Evolutionary conservation across 30 jellyfish, hydroid and myxozoan genomes (phyloP).

Genomic region (Clytia hemisphaerica): DNA sequence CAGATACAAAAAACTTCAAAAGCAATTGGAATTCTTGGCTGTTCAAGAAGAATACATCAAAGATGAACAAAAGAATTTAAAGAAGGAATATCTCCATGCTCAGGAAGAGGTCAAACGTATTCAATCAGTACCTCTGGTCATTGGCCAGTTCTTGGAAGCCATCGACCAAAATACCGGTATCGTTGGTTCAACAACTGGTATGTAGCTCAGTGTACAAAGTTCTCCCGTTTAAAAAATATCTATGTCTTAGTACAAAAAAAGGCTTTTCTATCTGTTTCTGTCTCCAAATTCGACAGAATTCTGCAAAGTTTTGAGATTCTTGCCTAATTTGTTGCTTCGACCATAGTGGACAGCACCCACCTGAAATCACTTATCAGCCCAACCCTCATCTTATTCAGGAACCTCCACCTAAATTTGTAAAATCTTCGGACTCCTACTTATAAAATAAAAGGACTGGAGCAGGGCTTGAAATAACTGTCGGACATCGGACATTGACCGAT

Average conservation of each 20-base stretch:
- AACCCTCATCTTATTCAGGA: no score
- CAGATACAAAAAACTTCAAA: constrained; percentile 69
- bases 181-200: constrained; percentile 97
- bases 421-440: no score
- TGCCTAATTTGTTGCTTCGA: no score
- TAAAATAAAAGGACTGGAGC: no score
- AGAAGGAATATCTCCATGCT: constrained; percentile 87
- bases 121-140: constrained; percentile 95
- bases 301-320: no score
- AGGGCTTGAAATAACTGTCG: no score
- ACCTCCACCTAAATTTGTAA: no score
- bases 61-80: constrained; percentile 84
- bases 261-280: neutral
- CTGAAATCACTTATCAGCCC: no score
- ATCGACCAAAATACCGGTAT: constrained; percentile 91
- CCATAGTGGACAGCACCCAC: no score
- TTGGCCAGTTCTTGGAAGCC: constrained; percentile 93
- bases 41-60: constrained; percentile 93
- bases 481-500: no score
- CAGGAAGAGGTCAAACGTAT: constrained; percentile 91
- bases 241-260: neutral
- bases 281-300: no score
- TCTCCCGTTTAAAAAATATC: neutral
- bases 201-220: neutral
- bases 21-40: constrained; percentile 74